Percentiles rank a stretch among this genome's conserved stretches.
Evolutionary conservation across 2,797 vertebrate species (phyloP).

Genomic region (Girardinus metallicus): DNA sequence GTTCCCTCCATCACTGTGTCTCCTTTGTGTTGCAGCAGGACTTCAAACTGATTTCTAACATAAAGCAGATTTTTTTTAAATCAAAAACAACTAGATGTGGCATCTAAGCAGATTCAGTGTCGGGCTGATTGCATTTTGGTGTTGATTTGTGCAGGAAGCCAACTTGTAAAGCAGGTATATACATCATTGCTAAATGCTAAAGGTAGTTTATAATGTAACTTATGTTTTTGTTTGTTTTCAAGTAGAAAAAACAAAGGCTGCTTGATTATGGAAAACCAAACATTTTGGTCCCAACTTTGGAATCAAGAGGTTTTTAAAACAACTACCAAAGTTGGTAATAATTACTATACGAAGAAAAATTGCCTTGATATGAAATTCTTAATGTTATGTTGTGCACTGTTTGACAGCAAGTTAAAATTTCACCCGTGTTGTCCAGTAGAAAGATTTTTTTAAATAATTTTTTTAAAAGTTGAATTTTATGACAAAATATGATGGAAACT

Average conservation of each 20-base stretch:
- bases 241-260: neutral
- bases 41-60: neutral
- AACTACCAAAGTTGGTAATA: neutral
- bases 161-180: neutral
- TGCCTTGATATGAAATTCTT: neutral
- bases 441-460: neutral
- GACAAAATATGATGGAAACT: neutral
- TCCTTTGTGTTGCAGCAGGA: neutral
- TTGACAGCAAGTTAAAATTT: neutral
- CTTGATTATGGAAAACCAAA: neutral
- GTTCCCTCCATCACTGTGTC: neutral
- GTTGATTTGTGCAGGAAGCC: conserved; percentile 5
- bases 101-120: neutral
- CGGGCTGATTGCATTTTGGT: neutral
- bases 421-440: neutral
- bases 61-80: neutral
- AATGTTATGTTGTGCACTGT: neutral
- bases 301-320: neutral
- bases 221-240: neutral
- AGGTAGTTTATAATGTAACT: neutral
- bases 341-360: neutral
- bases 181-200: neutral
- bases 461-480: neutral
- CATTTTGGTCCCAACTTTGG: neutral
- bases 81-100: neutral